A percentile compares a stretch with the other conserved stretches of the same genome.
These are phyloP conservation scores for Habropoda laboriosa DNA, from an alignment of 1,140 invertebrate species.

Conservation along the genomic window DNA sequence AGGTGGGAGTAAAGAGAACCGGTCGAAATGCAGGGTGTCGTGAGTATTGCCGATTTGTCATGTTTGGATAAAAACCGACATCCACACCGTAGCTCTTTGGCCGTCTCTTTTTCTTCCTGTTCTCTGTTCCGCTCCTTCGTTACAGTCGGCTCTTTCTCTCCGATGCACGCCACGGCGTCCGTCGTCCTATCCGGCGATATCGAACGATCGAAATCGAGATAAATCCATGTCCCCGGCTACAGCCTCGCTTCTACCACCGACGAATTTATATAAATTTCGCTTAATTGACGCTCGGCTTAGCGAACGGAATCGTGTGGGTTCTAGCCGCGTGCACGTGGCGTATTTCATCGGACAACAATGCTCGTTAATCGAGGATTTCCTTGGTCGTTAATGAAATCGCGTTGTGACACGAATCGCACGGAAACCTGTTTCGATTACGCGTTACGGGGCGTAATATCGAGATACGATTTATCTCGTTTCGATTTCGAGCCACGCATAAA, in stretches of 20 bases:
- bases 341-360: not conserved
- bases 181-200: not conserved
- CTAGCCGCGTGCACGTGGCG: not conserved
- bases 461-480: too few species aligned
- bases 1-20: conserved; percentile 30
- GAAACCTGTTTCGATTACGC: too few species aligned
- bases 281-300: not conserved
- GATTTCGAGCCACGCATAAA: too few species aligned
- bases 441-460: too few species aligned
- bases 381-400: too few species aligned
- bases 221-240: not conserved
- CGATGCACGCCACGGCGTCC: not conserved
- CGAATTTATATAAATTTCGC: conserved; percentile 23
- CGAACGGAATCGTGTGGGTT: not conserved
- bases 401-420: too few species aligned
- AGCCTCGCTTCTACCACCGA: not conserved
- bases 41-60: conserved; percentile 60
- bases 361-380: not conserved
- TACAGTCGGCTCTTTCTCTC: too few species aligned
- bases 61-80: conserved; percentile 32
- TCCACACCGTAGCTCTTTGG: not conserved
- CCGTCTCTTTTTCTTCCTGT: conserved; percentile 15
- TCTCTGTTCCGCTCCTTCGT: not conserved
- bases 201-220: conserved; percentile 20
- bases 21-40: conserved; percentile 48